Evolutionary conservation across 2,888 invertebrate genomes (phyloP), one percentile per base, ranked within the genome.

Genomic region (Sminthurides aquaticus): DNA sequence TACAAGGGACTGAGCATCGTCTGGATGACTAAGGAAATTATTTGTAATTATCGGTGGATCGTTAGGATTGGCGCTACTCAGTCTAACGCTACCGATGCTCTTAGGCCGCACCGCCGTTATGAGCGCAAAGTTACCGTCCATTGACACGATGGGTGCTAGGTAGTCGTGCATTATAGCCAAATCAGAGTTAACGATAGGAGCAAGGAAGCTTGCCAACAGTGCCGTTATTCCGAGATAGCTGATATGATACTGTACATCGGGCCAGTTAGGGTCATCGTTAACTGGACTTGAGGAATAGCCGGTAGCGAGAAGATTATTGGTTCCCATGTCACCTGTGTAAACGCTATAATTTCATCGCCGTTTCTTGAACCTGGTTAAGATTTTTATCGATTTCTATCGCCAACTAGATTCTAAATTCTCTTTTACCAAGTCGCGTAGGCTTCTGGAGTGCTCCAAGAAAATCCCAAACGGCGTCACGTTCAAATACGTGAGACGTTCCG

Each of bases 261-360:
- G 65, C 34, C 56, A 65, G 24, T 49, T 61, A 1, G 57, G 27
- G 49, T 65, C 61, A 5, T 57, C 57, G 20, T 65, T 65, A n/a
- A 49, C 15, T 11, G 29, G 29, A 2, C 49, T 61, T 11, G 65
- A 65, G 1, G 49, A 52, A 25, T 57, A 65, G 26, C 65, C 65
- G 1, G 61, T 43, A 1, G 49, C 34, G 1, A 52, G 49, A 3
- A 65, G 18, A 43, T 57, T 65, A 28, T 65, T 65, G 52, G 57
- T 52, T 15, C 49, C 28, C 25, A 65, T 22, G 5, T 34, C 24
- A 15, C 65, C 65, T 65, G 25, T 15, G 34, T 2, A 15, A 3
- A 26, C 43, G 15, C 15, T 34, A 15, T 34, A 34, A 34, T 34
- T 34, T n/a, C n/a, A n/a, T n/a, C n/a, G n/a, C n/a, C n/a, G n/a